These are phyloP conservation scores for Drosophila quadrilineata DNA, from an alignment of 1,140 invertebrate species.

Conservation along the genomic window DNA sequence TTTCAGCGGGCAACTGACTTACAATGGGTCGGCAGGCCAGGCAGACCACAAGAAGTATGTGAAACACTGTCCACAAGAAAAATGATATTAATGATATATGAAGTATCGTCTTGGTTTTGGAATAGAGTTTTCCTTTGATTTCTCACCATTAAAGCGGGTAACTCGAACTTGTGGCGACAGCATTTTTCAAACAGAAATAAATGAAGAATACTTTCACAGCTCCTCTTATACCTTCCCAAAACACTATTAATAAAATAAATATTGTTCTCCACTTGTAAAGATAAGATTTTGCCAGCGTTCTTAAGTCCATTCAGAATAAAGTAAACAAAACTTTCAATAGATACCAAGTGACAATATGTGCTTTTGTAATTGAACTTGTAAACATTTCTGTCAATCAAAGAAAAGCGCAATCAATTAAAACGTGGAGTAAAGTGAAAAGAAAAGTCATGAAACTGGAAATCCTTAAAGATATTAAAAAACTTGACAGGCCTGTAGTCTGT, in stretches of 20 bases:
- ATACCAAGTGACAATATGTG: no score
- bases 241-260: slow-evolving; percentile 25
- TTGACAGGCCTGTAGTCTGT: neutral
- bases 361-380: no score
- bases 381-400: no score
- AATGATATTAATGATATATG: neutral
- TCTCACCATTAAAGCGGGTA: slow-evolving; percentile 29
- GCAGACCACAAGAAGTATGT: neutral
- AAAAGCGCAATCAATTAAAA: no score
- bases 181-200: slow-evolving; percentile 31
- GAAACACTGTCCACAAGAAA: slow-evolving; percentile 5
- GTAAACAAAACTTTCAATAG: no score
- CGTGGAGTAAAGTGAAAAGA: slow-evolving; percentile 6
- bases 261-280: neutral
- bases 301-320: slow-evolving; percentile 18
- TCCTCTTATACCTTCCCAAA: slow-evolving; percentile 41
- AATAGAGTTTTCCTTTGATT: no score
- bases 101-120: no score
- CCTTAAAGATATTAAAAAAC: neutral
- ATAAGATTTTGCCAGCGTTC: no score
- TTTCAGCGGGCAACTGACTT: neutral
- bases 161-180: neutral
- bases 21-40: neutral
- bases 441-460: slow-evolving; percentile 1
- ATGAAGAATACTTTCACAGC: no score